Conservation (phyloP, 2,797 vertebrate species). For the Glyptemys insculpta region DNA sequence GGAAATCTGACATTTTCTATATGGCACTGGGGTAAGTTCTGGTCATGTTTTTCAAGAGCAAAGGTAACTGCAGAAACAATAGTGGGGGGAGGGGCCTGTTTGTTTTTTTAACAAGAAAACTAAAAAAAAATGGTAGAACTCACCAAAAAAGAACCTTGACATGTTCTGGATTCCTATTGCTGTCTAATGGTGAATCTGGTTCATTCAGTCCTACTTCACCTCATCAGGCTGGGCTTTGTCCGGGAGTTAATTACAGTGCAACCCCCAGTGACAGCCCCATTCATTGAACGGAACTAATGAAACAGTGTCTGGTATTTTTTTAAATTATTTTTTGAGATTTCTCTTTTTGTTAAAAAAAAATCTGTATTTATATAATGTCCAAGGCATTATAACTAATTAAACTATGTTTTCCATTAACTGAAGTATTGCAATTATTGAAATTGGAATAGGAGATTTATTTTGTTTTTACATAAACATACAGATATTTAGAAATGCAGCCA, state of each 20-base stretch:
- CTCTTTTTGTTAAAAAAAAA: not conserved
- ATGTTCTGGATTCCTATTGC: not conserved
- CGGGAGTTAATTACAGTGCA: not conserved
- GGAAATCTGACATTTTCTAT: slow-evolving; percentile 72
- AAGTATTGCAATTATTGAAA: not conserved
- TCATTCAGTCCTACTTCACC: slow-evolving; percentile 19
- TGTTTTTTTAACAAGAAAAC: not conserved
- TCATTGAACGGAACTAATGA: not conserved
- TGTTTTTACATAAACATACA: not conserved
- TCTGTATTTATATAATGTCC: fast-evolving
- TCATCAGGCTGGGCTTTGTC: not conserved
- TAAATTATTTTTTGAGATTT: not conserved
- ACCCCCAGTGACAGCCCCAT: not conserved
- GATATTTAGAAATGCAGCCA: not conserved
- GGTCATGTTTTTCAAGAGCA: not conserved
- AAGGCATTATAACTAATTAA: not conserved
- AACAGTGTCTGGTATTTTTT: not conserved
- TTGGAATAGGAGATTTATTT: not conserved
- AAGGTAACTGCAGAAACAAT: not conserved
- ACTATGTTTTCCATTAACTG: not conserved
- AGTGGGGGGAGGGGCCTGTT: not conserved
- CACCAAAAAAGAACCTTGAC: slow-evolving; percentile 17
- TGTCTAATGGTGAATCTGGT: not conserved
- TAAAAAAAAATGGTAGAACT: not conserved
- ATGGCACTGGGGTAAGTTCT: slow-evolving; percentile 58